phyloP scores from a whole-genome alignment of 2,888 invertebrate species.

The Tenthredo distinguenda region DNA sequence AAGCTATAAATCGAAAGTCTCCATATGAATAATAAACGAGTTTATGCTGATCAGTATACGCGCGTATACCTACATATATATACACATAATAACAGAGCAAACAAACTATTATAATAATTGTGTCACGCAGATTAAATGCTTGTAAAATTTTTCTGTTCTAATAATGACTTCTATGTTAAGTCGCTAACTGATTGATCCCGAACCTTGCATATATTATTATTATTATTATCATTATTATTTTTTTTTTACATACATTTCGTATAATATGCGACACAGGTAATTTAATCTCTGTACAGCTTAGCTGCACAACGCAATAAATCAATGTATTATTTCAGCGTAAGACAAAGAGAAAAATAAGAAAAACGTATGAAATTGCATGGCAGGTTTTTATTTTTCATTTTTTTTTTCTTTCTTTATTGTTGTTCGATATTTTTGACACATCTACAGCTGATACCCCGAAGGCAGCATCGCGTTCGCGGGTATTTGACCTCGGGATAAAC shows the following conservation, averaged over 20 bases:
- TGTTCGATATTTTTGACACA: background rate
- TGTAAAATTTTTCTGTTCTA: background rate
- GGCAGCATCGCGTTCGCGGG: background rate
- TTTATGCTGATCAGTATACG: background rate
- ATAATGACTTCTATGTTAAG: background rate
- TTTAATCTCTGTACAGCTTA: background rate
- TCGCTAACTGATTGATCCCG: background rate
- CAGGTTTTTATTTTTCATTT: background rate
- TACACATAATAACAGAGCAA: background rate
- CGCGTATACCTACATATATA: background rate
- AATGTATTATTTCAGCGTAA: background rate
- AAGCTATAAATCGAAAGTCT: background rate
- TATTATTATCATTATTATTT: background rate
- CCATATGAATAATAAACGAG: background rate
- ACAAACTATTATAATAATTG: constrained; percentile 9
- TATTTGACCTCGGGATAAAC: background rate
- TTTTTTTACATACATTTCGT: background rate
- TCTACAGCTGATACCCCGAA: background rate
- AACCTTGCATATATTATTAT: background rate
- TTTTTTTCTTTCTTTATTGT: background rate
- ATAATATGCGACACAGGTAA: background rate
- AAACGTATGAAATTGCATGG: background rate
- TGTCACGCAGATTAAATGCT: constrained; percentile 3
- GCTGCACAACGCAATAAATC: background rate
- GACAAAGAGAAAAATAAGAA: background rate